Conservation (phyloP, 1,140 invertebrate genomes). For the Andricus grossulariae region DNA sequence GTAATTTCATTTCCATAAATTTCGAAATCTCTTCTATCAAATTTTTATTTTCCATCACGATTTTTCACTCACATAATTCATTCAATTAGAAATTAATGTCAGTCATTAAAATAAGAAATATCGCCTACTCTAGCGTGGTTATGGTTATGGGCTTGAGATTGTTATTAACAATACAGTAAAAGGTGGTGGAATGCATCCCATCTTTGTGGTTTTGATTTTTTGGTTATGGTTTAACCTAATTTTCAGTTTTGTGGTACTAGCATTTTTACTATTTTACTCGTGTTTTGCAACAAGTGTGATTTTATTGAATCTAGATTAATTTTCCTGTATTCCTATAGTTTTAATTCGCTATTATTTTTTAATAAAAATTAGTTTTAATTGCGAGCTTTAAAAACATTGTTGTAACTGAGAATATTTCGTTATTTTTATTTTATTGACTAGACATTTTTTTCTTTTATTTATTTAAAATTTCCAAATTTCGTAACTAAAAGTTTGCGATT, state of each 20-base stretch:
- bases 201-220: constrained; percentile 35
- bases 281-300: not conserved
- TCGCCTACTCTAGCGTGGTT: constrained; percentile 27
- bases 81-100: constrained; percentile 24
- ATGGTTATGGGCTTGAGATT: constrained; percentile 26
- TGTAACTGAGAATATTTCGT: no score
- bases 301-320: not conserved
- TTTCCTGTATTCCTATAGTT: no score
- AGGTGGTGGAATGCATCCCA: constrained; percentile 48
- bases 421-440: no score
- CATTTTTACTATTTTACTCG: not conserved
- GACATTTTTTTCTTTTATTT: no score
- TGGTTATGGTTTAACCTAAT: constrained; percentile 54
- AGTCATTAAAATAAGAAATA: constrained; percentile 8
- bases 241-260: not conserved
- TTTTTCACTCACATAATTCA: not conserved
- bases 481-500: no score
- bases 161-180: constrained; percentile 34
- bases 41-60: not conserved
- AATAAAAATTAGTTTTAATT: no score
- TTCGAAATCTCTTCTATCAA: not conserved
- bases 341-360: no score
- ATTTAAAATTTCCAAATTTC: no score
- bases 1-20: not conserved
- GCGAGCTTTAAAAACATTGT: no score